These are phyloP conservation scores for Zhengitettix transpicula DNA, from an alignment of 2,888 invertebrate species.

Conservation along the genomic window DNA sequence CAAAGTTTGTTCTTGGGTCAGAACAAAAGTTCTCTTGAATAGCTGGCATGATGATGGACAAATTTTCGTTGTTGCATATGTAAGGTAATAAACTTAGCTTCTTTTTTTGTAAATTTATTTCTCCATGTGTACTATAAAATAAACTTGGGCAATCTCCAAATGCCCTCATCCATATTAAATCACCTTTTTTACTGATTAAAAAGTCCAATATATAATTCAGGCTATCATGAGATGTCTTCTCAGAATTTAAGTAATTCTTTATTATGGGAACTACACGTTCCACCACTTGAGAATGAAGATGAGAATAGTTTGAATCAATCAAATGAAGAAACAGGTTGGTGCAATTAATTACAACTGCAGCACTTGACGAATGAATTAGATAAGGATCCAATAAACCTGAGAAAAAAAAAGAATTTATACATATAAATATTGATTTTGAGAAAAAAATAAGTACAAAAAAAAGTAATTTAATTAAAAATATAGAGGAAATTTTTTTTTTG, in stretches of 20 bases:
- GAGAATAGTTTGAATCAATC: slow-evolving; percentile 5
- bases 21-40: slow-evolving; percentile 3
- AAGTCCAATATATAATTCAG: slow-evolving; percentile 7
- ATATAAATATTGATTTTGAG: not conserved
- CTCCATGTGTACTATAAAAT: not conserved
- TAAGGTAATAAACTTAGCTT: slow-evolving; percentile 5
- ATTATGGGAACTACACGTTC: slow-evolving; percentile 6
- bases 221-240: slow-evolving; percentile 25
- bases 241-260: slow-evolving; percentile 2
- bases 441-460: not conserved
- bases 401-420: not conserved
- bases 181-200: not conserved
- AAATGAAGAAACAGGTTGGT: slow-evolving; percentile 10
- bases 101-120: not conserved
- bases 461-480: not conserved
- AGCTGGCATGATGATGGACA: slow-evolving; percentile 2
- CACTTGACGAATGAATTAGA: slow-evolving; percentile 8
- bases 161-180: not conserved
- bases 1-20: not conserved
- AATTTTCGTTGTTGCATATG: slow-evolving; percentile 5
- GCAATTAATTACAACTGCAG: slow-evolving; percentile 13
- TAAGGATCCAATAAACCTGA: slow-evolving; percentile 12
- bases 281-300: slow-evolving; percentile 11
- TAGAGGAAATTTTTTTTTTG: no score
- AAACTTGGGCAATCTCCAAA: slow-evolving; percentile 2